Conservation (phyloP, 2,797 vertebrate species). For the Danio choprae region DNA sequence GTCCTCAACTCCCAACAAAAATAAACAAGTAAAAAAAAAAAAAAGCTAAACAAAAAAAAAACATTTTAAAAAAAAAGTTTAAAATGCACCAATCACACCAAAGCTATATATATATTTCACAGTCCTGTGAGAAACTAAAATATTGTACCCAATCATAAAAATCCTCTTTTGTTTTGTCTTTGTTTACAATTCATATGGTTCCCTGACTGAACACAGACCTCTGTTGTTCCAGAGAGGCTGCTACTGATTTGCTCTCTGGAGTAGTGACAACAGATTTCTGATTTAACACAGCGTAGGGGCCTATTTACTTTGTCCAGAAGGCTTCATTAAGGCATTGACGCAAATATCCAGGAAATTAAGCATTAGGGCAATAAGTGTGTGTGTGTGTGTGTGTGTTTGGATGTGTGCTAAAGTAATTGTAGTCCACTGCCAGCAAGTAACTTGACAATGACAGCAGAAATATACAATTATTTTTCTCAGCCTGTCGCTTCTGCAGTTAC, state of each 20-base stretch:
- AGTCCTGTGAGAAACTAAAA: background rate
- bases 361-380: conserved; percentile 46
- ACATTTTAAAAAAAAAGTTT: too few species aligned
- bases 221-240: conserved; percentile 34
- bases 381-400: conserved; percentile 11
- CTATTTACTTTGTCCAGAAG: conserved; percentile 47
- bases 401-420: conserved; percentile 31
- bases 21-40: too few species aligned
- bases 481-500: conserved; percentile 11
- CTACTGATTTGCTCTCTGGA: conserved; percentile 47
- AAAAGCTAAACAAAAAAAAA: too few species aligned
- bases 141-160: background rate
- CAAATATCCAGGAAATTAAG: conserved; percentile 58
- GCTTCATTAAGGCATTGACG: conserved; percentile 59
- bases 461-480: conserved; percentile 41
- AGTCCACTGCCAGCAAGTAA: conserved; percentile 42
- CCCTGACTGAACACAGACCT: conserved; percentile 37
- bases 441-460: conserved; percentile 34
- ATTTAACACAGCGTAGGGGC: conserved; percentile 52
- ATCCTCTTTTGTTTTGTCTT: background rate
- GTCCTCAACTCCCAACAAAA: too few species aligned
- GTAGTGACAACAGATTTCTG: conserved; percentile 55
- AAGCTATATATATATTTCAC: too few species aligned
- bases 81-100: too few species aligned
- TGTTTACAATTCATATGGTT: conserved; percentile 29